phyloP scores from a whole-genome alignment of 2,113 vertebrate species.

The Fulmarus glacialis region DNA sequence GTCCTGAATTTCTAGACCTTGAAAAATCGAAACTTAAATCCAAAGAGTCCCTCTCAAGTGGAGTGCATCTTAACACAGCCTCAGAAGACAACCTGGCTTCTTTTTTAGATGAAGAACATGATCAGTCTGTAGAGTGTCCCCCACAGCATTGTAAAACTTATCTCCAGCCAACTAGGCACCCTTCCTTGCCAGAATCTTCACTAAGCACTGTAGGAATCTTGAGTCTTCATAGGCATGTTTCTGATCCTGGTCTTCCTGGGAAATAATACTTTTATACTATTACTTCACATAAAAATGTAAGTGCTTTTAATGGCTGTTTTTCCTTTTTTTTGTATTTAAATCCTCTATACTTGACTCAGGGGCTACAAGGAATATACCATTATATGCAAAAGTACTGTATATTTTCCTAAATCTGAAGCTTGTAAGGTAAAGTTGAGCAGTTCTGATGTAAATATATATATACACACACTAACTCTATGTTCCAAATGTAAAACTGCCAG shows the following conservation, averaged over 20 bases:
- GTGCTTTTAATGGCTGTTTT: constrained; percentile 87
- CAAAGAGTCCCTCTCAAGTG: constrained; percentile 88
- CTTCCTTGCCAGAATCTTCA: constrained; percentile 83
- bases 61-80: constrained; percentile 77
- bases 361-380: constrained; percentile 89
- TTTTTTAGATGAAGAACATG: constrained; percentile 77
- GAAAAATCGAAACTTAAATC: constrained; percentile 86
- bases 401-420: constrained; percentile 92
- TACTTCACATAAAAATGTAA: constrained; percentile 79
- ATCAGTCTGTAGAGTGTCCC: constrained; percentile 66
- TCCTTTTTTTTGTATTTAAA: constrained; percentile 75
- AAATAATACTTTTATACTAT: constrained; percentile 85
- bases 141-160: constrained; percentile 79
- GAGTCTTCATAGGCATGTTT: constrained; percentile 89
- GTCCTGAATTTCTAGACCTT: constrained; percentile 81
- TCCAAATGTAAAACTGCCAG: constrained; percentile 86
- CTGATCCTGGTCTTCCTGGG: constrained; percentile 89
- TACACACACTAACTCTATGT: constrained; percentile 75
- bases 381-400: constrained; percentile 92
- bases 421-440: constrained; percentile 81
- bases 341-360: constrained; percentile 96
- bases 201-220: constrained; percentile 76
- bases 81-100: constrained; percentile 86
- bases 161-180: constrained; percentile 83
- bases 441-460: constrained; percentile 79